phyloP scores from a whole-genome alignment of 64 coral and sea anemone species.

The Astreopora myriophthalma region DNA sequence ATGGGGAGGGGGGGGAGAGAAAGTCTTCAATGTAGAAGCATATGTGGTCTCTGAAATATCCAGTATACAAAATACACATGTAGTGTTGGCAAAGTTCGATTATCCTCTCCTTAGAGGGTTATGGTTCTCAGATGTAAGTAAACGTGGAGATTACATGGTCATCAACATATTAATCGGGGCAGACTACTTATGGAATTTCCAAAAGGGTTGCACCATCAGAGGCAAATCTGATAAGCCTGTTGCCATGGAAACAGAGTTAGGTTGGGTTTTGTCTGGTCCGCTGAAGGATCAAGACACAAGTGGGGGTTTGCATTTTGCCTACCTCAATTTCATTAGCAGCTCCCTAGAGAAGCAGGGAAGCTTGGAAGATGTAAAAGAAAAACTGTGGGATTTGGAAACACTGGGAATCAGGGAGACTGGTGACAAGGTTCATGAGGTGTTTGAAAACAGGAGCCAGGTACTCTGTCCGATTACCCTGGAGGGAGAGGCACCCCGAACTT shows the following conservation, averaged over 20 bases:
- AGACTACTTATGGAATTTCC: background rate
- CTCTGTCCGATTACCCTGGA: background rate
- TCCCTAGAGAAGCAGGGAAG: background rate
- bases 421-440: constrained; percentile 15
- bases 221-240: constrained; percentile 16
- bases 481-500: background rate
- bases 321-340: background rate
- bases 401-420: background rate
- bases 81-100: no score
- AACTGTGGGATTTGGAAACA: constrained; percentile 26
- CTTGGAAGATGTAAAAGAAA: background rate
- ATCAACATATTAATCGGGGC: background rate
- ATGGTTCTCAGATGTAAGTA: no score
- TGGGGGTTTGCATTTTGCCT: background rate
- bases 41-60: no score
- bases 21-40: no score
- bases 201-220: background rate
- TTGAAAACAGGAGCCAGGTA: constrained; percentile 23
- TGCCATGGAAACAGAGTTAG: constrained; percentile 23
- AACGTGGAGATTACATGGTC: background rate
- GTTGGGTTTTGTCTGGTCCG: constrained; percentile 29
- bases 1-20: no score
- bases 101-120: no score
- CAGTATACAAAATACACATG: no score
- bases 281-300: background rate